phyloP scores from a whole-genome alignment of 2,888 invertebrate species.

The Nasonia oneida region DNA sequence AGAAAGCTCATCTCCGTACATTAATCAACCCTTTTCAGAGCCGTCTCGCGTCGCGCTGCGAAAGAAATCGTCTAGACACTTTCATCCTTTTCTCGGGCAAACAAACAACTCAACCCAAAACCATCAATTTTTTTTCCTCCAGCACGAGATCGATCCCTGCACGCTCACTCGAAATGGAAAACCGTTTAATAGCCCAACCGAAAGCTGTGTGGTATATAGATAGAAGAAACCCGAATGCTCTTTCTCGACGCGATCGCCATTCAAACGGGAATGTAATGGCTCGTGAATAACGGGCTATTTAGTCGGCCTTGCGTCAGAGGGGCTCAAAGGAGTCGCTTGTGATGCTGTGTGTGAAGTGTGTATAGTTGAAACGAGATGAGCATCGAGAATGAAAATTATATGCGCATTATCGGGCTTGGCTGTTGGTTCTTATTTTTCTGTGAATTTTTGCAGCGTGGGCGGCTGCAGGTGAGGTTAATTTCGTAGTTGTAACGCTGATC shows the following conservation, averaged over 20 bases:
- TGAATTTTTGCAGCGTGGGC: background rate
- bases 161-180: background rate
- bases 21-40: background rate
- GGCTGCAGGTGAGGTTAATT: background rate
- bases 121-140: background rate
- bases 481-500: background rate
- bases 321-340: constrained; percentile 27
- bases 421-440: too few relatives aligned
- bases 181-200: background rate
- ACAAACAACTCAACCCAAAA: background rate
- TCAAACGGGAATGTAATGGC: constrained; percentile 11
- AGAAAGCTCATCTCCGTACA: background rate
- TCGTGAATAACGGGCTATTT: constrained; percentile 47
- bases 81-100: background rate
- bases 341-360: background rate
- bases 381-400: constrained; percentile 38
- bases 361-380: background rate
- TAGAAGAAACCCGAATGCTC: background rate
- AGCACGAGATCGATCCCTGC: background rate
- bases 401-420: background rate
- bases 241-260: background rate
- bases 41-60: background rate
- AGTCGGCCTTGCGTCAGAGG: background rate
- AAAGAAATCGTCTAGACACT: background rate
- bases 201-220: background rate